Evolutionary conservation across 1,140 invertebrate species (phyloP), one percentile per base, ranked within the genome.

Genomic region (Sitodiplosis mosellana): DNA sequence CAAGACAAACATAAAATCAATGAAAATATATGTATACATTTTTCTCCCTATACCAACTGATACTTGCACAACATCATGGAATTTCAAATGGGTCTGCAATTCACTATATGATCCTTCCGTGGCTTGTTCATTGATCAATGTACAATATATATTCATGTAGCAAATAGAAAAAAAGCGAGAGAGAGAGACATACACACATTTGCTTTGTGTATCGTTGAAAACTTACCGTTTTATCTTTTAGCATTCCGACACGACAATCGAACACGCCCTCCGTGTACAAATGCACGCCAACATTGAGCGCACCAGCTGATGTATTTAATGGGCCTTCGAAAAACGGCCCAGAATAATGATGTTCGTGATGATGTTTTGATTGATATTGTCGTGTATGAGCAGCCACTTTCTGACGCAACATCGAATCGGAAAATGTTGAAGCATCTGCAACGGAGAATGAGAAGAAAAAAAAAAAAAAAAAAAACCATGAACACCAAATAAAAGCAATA

Each of bases 211-310:
- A 27, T 27, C 10, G 27, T 27, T 27, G 3, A 49, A 36, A 14
- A 62, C 74, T 73, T 65, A 87, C 85, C 57, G 82, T 87, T 73
- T 87, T 87, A 58, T 86, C 83, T 56, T 83, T 82, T 11, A 88
- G 70, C 66, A 86, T 75, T 40, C 82, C 81, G 52, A 87, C 82
- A 54, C 78, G 71, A 63, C 85, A 88, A 56, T 87, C 81, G 38
- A 88, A 70, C 45, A 78, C 75, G 15, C 81, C 81, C 41, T 81
- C 83, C 4, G 78, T 76, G 3, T 81, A 83, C n/a, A 83, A 75
- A 56, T 85, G 79, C 2, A 79, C 80, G 0, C 80, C 78, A 34
- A 85, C 58, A 51, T 65, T 64, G 10, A 70, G 65, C 12, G 57
- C 57, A 10, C 61, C 52, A 38, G 56, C 48, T 8, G 53, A 54